Evolutionary conservation across 35 echinoderm and acorn worm genomes (phyloP).

Genomic region (Strongylocentrotus purpuratus): DNA sequence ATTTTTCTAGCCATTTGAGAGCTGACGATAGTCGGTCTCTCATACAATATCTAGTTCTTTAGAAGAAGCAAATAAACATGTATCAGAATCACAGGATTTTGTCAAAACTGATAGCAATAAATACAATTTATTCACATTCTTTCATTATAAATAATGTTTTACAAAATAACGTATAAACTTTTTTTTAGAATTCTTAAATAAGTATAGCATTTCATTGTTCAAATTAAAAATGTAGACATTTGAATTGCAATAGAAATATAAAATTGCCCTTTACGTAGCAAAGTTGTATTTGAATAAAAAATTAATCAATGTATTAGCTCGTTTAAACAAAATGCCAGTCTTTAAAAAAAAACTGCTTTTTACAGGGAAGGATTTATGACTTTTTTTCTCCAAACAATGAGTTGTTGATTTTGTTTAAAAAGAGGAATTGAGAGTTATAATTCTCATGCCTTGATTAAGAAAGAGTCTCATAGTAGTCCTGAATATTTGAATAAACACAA

Average conservation of each 20-base stretch:
- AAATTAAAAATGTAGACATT: not conserved
- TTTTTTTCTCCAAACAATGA: no score
- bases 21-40: no score
- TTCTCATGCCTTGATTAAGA: no score
- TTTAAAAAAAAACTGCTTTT: not conserved
- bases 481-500: no score
- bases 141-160: conserved; percentile 20
- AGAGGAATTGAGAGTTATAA: no score
- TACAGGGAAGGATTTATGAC: no score
- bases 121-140: conserved; percentile 19
- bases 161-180: not conserved
- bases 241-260: not conserved
- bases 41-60: no score
- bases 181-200: not conserved
- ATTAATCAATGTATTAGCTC: not conserved
- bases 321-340: not conserved
- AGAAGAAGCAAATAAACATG: not conserved
- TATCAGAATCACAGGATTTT: not conserved
- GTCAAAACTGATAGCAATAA: not conserved
- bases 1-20: no score
- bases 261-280: not conserved
- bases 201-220: not conserved
- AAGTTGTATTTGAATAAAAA: not conserved
- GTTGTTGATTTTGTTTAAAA: no score
- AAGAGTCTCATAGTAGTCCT: no score